These are phyloP conservation scores for Amiota minor DNA, from an alignment of 2,888 invertebrate genomes.

Conservation along the genomic window DNA sequence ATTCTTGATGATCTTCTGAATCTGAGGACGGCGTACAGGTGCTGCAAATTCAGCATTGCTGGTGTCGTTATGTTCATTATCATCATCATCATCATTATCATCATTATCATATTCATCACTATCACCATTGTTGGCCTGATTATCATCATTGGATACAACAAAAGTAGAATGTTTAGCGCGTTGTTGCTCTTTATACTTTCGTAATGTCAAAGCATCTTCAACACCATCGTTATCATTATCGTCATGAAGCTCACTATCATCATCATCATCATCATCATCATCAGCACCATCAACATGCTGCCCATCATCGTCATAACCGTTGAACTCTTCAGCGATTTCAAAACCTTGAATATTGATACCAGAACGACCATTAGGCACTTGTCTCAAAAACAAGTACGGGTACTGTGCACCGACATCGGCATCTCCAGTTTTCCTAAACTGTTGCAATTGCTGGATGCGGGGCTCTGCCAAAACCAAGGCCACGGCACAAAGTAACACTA, in stretches of 20 bases:
- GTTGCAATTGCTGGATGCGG: conserved; percentile 42
- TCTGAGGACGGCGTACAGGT: background rate
- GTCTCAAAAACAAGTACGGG: conserved; percentile 64
- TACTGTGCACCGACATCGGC: conserved; percentile 46
- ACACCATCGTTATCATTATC: conserved; percentile 34
- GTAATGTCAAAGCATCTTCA: background rate
- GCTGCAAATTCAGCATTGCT: conserved; percentile 31
- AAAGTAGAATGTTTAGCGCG: background rate
- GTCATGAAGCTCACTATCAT: conserved; percentile 41
- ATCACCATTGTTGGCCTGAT: background rate
- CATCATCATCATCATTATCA: conserved; percentile 26
- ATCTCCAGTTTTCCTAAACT: conserved; percentile 34
- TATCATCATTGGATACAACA: background rate
- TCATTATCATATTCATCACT: conserved; percentile 31
- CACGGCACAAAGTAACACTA: conserved; percentile 53
- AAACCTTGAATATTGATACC: conserved; percentile 59
- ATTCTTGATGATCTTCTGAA: conserved; percentile 51
- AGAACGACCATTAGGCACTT: conserved; percentile 55
- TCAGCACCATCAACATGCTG: conserved; percentile 36
- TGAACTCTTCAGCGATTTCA: conserved; percentile 53
- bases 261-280: conserved; percentile 38
- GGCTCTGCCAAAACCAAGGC: conserved; percentile 55
- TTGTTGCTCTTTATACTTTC: background rate
- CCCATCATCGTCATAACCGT: conserved; percentile 37
- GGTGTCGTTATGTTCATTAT: conserved; percentile 33